These are phyloP conservation scores for Oscheius sp. DNA, from an alignment of 2,888 invertebrate genomes.

Conservation along the genomic window DNA sequence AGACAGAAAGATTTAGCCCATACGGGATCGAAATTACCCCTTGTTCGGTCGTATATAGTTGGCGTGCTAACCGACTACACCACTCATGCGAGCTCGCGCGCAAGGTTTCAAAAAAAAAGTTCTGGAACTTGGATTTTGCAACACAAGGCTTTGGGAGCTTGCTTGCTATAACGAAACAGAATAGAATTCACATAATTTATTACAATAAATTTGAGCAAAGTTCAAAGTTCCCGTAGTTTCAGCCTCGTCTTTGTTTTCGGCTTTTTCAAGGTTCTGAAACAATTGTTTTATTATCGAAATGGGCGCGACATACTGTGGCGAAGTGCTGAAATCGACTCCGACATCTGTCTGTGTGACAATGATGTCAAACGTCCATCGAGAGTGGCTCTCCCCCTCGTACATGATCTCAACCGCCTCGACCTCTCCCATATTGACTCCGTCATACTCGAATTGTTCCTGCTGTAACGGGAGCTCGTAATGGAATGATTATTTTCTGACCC, in stretches of 20 bases:
- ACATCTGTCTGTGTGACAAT: conserved; percentile 22
- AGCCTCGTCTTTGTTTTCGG: not conserved
- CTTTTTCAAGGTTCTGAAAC: conserved; percentile 25
- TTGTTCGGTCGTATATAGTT: no score
- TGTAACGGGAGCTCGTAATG: not conserved
- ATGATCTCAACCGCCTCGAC: conserved; percentile 37
- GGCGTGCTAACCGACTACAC: no score
- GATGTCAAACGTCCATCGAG: conserved; percentile 31
- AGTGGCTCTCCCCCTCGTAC: conserved; percentile 17
- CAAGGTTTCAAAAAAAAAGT: no score
- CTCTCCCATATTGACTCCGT: conserved; percentile 31
- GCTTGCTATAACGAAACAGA: no score
- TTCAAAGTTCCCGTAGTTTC: conserved; percentile 27
- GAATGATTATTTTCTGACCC: conserved; percentile 16
- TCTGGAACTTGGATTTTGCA: no score
- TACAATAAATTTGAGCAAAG: conserved; percentile 13
- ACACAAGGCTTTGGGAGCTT: no score
- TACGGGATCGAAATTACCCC: no score
- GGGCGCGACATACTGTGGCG: not conserved
- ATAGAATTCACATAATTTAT: not conserved
- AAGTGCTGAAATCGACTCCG: conserved; percentile 23
- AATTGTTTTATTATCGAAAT: not conserved
- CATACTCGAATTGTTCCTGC: conserved; percentile 33
- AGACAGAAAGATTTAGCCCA: no score
- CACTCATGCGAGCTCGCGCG: no score